Evolutionary conservation across 2,888 invertebrate genomes (phyloP).

Genomic region (Chrysolina oricalcia): DNA sequence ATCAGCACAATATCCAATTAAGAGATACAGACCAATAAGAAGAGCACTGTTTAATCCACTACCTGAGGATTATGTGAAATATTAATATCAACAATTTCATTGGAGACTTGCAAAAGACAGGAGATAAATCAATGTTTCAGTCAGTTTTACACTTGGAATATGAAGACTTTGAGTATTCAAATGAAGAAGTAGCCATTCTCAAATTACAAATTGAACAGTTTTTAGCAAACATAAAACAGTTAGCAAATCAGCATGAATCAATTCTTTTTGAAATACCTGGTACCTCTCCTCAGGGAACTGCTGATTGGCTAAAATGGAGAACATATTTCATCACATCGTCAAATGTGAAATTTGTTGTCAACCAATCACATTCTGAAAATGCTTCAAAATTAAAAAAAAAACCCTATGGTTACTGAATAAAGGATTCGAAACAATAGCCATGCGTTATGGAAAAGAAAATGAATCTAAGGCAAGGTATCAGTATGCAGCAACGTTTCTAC

Average conservation of each 20-base stretch:
- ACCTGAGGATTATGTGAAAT: slow-evolving; percentile 15
- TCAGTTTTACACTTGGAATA: slow-evolving; percentile 18
- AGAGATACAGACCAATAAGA: slow-evolving; percentile 10
- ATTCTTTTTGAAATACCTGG: slow-evolving; percentile 23
- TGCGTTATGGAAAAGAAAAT: slow-evolving; percentile 2
- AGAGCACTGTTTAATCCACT: slow-evolving; percentile 25
- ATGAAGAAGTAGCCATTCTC: neutral
- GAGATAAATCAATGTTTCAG: slow-evolving; percentile 15
- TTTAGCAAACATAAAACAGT: slow-evolving; percentile 1
- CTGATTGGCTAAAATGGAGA: slow-evolving; percentile 16
- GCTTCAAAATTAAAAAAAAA: neutral
- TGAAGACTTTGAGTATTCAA: slow-evolving; percentile 16
- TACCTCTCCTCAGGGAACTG: slow-evolving; percentile 2
- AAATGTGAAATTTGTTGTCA: slow-evolving; percentile 13
- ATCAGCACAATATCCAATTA: slow-evolving; percentile 18
- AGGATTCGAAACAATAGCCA: neutral
- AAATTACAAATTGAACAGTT: neutral
- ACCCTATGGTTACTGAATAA: slow-evolving; percentile 5
- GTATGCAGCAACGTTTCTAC: slow-evolving; percentile 1
- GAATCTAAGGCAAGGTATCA: neutral
- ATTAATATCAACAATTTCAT: slow-evolving; percentile 30
- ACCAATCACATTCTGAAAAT: neutral
- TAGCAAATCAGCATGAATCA: neutral
- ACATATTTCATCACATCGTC: slow-evolving; percentile 26
- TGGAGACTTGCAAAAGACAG: slow-evolving; percentile 23